Base-by-base conservation (phyloP, 2,797 vertebrate genomes). In the Sphenodon punctatus region DNA sequence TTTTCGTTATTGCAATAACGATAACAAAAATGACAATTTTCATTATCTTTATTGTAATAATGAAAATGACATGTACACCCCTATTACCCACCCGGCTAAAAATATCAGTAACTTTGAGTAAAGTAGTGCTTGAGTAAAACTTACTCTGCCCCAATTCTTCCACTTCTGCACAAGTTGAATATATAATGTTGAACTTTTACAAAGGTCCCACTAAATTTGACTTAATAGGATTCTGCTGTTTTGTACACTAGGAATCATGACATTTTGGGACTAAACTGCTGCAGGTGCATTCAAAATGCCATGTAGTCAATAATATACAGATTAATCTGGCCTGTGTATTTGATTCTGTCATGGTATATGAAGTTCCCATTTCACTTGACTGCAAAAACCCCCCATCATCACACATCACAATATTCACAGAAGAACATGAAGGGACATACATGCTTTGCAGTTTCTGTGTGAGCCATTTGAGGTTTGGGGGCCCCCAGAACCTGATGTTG, bases 241-340 rank as follows among this genome's bases (percentile, higher is more conserved):
- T n/a, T n/a, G n/a, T 74, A 78, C 88, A 89, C 84, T 72, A 85
- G 49, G 76, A 86, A 83, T 76, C 49, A 46, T 79, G 73, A 90
- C 75, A 86, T 78, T 87, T 67, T 82, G 78, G 72, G 82, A 86
- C 48, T 78, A 87, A 84, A 67, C 67, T 88, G 53, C 75, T 79
- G 65, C 58, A 88, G 30, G 30, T 58, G 84, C 11, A 75, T 88
- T n/a, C 86, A 90, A 84, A 80, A 65, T 55, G 67, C 87, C 89
- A 55, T 86, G 75, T 87, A 80, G 86, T 10, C 85, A 36, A 58
- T 78, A 89, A 72, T 59, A 67, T 6, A 75, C 76, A 84, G 34
- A 80, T 80, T 84, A 86, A 76, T 23, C 64, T 58, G 45, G 16
- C 32, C 58, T 48, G 60, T 34, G 22, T 2, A 45, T 72, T 80